Evolutionary conservation across 2,888 invertebrate species (phyloP), one percentile per base, ranked within the genome.

Genomic region (Chymomyza amoena): DNA sequence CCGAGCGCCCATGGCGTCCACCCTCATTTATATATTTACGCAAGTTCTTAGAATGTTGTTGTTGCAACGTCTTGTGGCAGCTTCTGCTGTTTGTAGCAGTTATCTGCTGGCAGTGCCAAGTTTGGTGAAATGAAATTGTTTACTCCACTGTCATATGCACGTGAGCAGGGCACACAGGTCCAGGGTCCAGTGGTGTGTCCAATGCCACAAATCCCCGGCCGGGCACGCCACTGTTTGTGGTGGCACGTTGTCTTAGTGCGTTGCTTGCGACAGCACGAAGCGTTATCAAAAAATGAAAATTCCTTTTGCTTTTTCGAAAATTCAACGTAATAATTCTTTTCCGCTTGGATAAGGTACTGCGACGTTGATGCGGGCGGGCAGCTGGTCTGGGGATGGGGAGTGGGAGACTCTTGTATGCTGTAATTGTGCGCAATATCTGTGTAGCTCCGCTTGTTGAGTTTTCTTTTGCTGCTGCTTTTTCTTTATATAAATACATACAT

Each of bases 241-340:
- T 28, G 13, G 4, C n/a, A 45, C 13, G 39, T 45, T 32, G 28
- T 45, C 64, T 62, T 20, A 13, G 57, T 60, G n/a, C 60, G 36
- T 15, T 36, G 60, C 10, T 25, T 15, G 36, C 61, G 36, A 36
- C 56, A 69, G 66, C 69, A 45, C 13, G 10, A 13, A 45, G 69
- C 69, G 81, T 84, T 88, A 87, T 87, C 84, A 87, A 82, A 89
- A 81, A 87, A 89, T 77, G 80, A 80, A 73, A 86, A 83, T 69
- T 74, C 66, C 65, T 54, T 62, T 66, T 72, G 54, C 66, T 65
- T 68, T 61, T 71, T 69, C 60, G 50, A 80, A 80, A 84, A 86
- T 81, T 84, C 81, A 77, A 83, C 78, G 89, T 83, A 89, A 88
- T 88, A 89, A 89, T 89, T 88, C 88, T 88, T 88, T 88, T 88